Evolutionary conservation across 2,797 vertebrate species (phyloP).

Genomic region (Eleutherodactylus coqui): DNA sequence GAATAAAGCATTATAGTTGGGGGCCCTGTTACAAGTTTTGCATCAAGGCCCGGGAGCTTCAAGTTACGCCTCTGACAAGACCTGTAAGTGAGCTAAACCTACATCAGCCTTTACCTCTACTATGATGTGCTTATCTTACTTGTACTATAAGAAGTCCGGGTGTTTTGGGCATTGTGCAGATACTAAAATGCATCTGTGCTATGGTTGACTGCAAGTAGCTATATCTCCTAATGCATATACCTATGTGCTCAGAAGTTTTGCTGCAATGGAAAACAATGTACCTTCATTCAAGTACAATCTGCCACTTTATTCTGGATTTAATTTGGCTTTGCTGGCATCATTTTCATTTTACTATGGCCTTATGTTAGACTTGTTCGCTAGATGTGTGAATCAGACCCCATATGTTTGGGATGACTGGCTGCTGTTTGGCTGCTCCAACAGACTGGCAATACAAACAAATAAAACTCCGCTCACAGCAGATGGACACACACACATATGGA

Average conservation of each 20-base stretch:
- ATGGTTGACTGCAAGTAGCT: not conserved
- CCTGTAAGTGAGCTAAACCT: not conserved
- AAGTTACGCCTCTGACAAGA: no score
- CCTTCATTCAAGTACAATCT: not conserved
- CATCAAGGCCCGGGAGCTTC: no score
- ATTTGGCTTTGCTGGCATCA: not conserved
- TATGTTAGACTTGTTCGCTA: slow-evolving; percentile 13
- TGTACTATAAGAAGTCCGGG: not conserved
- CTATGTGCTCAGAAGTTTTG: not conserved
- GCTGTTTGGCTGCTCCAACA: slow-evolving; percentile 13
- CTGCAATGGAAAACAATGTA: not conserved
- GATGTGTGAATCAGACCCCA: slow-evolving; percentile 37
- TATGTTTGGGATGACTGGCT: slow-evolving; percentile 37
- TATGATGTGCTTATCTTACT: not conserved
- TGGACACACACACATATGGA: slow-evolving; percentile 37
- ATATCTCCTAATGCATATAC: not conserved
- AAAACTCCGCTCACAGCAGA: slow-evolving; percentile 43
- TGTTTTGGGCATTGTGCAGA: not conserved
- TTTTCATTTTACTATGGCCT: not conserved
- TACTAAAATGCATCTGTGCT: not conserved
- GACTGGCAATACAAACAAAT: slow-evolving; percentile 37
- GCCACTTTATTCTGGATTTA: not conserved
- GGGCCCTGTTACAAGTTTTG: no score
- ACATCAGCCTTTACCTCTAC: not conserved
- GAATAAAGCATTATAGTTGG: no score